phyloP scores from a whole-genome alignment of 2,797 vertebrate species.

The Enteromius fasciolatus region DNA sequence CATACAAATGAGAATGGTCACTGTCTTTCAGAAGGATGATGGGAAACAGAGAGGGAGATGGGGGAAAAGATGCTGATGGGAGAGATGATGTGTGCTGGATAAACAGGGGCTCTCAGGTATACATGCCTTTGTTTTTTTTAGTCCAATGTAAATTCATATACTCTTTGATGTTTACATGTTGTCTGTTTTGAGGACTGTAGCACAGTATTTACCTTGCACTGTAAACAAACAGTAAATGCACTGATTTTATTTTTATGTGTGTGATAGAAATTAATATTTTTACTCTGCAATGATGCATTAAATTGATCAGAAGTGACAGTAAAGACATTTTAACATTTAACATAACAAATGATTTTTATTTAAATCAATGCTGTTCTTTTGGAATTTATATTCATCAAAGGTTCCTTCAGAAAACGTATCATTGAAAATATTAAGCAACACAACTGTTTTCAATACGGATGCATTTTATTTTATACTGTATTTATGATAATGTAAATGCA shows the following conservation, averaged over 20 bases:
- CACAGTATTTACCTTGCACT: not conserved
- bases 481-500: not conserved
- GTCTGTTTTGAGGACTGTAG: not conserved
- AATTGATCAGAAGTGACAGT: not conserved
- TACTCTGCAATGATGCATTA: not conserved
- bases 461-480: not conserved
- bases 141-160: not conserved
- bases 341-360: not conserved
- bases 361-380: not conserved
- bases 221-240: not conserved
- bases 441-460: not conserved
- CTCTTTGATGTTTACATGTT: slow-evolving; percentile 7
- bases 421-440: not conserved
- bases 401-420: not conserved
- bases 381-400: not conserved
- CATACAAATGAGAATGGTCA: slow-evolving; percentile 46
- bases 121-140: not conserved
- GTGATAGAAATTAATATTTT: not conserved
- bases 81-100: not conserved
- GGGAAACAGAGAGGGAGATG: slow-evolving; percentile 28
- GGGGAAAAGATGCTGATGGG: slow-evolving; percentile 30
- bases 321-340: not conserved
- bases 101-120: slow-evolving; percentile 4
- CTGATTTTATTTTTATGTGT: not conserved
- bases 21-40: slow-evolving; percentile 48